Percentiles rank a stretch among this genome's conserved stretches.
Evolutionary conservation across 2,888 invertebrate species (phyloP).

Genomic region (Aspidiotus destructor): DNA sequence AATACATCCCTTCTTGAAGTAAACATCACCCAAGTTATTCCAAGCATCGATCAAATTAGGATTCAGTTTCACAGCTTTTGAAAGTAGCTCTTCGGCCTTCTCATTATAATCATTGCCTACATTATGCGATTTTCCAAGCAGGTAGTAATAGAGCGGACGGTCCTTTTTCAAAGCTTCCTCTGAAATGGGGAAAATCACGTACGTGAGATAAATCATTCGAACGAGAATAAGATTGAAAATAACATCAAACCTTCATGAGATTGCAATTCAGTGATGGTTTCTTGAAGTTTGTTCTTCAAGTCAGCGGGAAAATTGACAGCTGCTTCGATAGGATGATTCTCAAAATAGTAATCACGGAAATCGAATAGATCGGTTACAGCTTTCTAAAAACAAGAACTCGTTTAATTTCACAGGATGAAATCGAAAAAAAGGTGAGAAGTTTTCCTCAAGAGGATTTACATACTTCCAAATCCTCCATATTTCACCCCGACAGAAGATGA

Average conservation of each 20-base stretch:
- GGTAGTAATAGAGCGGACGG: conserved; percentile 55
- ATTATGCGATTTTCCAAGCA: conserved; percentile 67
- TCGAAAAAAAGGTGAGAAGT: no score
- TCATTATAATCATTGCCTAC: conserved; percentile 56
- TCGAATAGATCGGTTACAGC: conserved; percentile 56
- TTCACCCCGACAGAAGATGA: no score
- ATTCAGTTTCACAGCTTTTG: conserved; percentile 74
- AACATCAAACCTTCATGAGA: conserved; percentile 9
- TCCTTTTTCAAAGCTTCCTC: conserved; percentile 39
- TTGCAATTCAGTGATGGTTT: conserved; percentile 8
- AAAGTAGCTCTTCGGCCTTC: conserved; percentile 59
- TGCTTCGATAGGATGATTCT: conserved; percentile 42
- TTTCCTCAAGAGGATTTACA: no score
- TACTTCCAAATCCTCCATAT: no score
- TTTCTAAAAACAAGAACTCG: conserved; percentile 45
- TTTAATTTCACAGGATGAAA: no score
- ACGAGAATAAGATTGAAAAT: background rate
- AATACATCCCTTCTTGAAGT: conserved; percentile 75
- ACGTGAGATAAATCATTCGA: background rate
- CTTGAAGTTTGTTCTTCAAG: conserved; percentile 7
- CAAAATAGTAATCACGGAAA: conserved; percentile 70
- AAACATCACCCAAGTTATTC: conserved; percentile 82
- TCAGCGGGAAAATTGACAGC: conserved; percentile 18
- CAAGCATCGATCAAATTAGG: conserved; percentile 71
- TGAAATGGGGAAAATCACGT: conserved; percentile 8